These are phyloP conservation scores for Troglohyphantes excavatus DNA, from an alignment of 2,888 invertebrate species.

Conservation along the genomic window DNA sequence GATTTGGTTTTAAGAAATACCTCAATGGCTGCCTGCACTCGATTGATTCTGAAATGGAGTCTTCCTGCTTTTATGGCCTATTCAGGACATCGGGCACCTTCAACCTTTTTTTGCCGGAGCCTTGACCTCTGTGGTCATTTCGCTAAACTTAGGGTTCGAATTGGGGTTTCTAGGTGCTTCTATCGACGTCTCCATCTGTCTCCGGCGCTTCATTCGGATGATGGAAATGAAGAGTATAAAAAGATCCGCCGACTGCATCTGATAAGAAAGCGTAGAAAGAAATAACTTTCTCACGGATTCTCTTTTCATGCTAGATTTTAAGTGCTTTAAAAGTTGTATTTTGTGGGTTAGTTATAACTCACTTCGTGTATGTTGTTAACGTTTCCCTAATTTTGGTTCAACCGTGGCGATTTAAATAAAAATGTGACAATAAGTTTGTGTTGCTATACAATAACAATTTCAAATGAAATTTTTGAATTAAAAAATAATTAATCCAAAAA, in stretches of 20 bases:
- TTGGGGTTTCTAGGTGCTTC: conserved; percentile 55
- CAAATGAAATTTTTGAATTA: too few species aligned
- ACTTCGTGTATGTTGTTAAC: too few species aligned
- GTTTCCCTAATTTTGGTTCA: too few species aligned
- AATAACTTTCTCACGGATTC: background rate
- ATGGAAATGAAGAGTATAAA: background rate
- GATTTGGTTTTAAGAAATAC: background rate
- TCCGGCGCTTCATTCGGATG: background rate
- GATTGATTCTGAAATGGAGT: conserved; percentile 22
- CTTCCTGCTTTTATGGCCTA: background rate
- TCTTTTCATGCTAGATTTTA: background rate
- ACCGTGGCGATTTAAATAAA: too few species aligned
- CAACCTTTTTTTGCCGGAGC: background rate
- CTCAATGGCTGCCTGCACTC: background rate
- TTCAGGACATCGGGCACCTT: background rate
- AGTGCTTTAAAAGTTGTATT: too few species aligned
- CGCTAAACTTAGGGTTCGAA: conserved; percentile 35
- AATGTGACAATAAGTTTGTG: too few species aligned
- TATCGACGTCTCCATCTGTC: background rate
- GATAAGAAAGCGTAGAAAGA: background rate
- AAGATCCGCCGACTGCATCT: background rate
- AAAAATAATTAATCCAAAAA: too few species aligned
- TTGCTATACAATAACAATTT: too few species aligned
- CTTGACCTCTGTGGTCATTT: conserved; percentile 11
- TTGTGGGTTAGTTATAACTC: too few species aligned